Evolutionary conservation across 2,797 vertebrate genomes (phyloP).

Genomic region (Phataginus tricuspis): DNA sequence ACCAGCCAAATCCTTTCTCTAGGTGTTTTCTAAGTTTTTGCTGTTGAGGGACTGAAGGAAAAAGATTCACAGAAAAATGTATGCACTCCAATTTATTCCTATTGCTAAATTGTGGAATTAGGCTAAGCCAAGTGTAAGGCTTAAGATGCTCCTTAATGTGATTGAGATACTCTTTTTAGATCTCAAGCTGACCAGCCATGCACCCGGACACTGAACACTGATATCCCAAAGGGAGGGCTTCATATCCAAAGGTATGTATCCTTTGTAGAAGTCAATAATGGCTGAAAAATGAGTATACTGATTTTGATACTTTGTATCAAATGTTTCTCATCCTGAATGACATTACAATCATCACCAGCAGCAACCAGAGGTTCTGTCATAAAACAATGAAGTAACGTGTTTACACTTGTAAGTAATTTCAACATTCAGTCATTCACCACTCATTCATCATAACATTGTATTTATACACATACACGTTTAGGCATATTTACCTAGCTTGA

Average conservation of each 20-base stretch:
- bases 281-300: background rate
- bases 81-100: background rate
- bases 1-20: background rate
- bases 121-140: background rate
- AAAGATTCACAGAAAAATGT: background rate
- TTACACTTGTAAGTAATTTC: slow-evolving; percentile 26
- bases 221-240: background rate
- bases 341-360: slow-evolving; percentile 10
- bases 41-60: background rate
- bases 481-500: slow-evolving; percentile 30
- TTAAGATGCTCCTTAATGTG: background rate
- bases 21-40: background rate
- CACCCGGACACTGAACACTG: background rate
- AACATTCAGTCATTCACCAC: slow-evolving; percentile 6
- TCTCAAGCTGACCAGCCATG: background rate
- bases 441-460: slow-evolving; percentile 1
- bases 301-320: background rate
- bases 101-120: background rate
- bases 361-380: slow-evolving; percentile 16
- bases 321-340: background rate
- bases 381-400: slow-evolving; percentile 60
- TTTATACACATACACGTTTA: background rate
- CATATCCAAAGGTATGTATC: background rate
- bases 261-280: background rate
- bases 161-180: background rate